Base-by-base conservation (phyloP, 2,797 vertebrate species). In the Sylvia borin region DNA sequence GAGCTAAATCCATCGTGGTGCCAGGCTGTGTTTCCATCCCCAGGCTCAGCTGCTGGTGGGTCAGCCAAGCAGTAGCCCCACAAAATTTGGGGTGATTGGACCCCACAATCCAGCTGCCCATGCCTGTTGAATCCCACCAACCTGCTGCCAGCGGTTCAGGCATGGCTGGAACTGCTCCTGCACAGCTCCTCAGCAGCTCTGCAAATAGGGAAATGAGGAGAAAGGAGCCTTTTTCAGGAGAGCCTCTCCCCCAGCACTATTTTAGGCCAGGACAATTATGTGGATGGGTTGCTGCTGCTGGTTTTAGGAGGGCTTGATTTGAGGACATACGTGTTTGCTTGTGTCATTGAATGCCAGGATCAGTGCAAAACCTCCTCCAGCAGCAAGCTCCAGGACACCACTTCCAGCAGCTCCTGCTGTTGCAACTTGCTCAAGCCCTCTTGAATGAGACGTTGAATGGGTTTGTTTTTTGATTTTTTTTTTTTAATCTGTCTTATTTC, bases 1-100 rank as follows among this genome's bases (percentile, higher is more conserved):
- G 21, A 25, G n/a, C 11, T 32, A 26, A 34, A 26, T 36, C 34
- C 5, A 1, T 10, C 0, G 0, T 10, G 21, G 14, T 62, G 34
- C 38, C 78, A 72, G 34, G 67, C 13, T 65, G n/a, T 12, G 19
- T 18, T 40, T 51, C 31, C 53, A 78, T 16, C 42, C 43, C 62
- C 42, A n/a, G 13, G 27, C 13, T 19, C 31, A 82, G 36, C 66
- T 81, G 32, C 75, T 74, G 43, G 29, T 38, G 5, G 26, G 24
- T 55, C 57, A 71, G 38, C 40, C 2, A 1, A 57, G 34, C 34
- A 40, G 29, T 10, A 3, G 50, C 18, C 20, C 32, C 61, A 15
- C 18, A 32, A 48, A 48, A 55, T 64, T 1, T n/a, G 26, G 42
- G 4, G 6, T 10, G 45, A 9, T 14, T 38, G 24, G 11, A 57